Evolutionary conservation across 2,888 invertebrate species (phyloP).

Genomic region (Diploptera punctata): DNA sequence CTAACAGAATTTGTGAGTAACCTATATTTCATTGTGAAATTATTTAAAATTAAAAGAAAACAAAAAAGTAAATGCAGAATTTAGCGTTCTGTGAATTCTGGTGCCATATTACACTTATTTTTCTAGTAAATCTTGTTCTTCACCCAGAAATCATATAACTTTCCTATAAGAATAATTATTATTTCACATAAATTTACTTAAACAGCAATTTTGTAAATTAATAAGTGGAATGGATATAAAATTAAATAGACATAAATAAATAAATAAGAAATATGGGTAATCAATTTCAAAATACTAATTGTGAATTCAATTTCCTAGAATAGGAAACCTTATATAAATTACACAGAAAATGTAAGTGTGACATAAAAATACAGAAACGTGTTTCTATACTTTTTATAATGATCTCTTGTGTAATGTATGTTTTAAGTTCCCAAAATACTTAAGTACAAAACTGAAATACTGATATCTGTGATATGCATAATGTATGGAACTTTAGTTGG

Average conservation of each 20-base stretch:
- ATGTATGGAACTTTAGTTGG: constrained; percentile 7
- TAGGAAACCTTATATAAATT: neutral
- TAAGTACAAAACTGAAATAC: constrained; percentile 38
- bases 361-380: neutral
- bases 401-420: neutral
- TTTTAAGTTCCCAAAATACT: neutral
- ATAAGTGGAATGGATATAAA: no score
- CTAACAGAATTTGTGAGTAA: no score
- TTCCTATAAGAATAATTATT: no score
- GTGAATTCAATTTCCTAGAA: neutral
- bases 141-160: no score
- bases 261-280: neutral
- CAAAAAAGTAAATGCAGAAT: no score
- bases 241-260: no score
- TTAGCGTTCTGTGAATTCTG: no score
- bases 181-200: neutral
- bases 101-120: no score
- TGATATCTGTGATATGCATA: constrained; percentile 29
- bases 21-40: no score
- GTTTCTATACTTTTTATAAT: neutral
- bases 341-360: neutral
- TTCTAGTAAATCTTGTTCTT: no score
- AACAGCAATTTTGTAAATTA: neutral
- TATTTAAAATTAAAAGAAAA: no score
- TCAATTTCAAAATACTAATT: neutral